A percentile compares a stretch with the other conserved stretches of the same genome.
Conservation (phyloP, 2,888 invertebrate species). For the Anorthoa munda region DNA sequence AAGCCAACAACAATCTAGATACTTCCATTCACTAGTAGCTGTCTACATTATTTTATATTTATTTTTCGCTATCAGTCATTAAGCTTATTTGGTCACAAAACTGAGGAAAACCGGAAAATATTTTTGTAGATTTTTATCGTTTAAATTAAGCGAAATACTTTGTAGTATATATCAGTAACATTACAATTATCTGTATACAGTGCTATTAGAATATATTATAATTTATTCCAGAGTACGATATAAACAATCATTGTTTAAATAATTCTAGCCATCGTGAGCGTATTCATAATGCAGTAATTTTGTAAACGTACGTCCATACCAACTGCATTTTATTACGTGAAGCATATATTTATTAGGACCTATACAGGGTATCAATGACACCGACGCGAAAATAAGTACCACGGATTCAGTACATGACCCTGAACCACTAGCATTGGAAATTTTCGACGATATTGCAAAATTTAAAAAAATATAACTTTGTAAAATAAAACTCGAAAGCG, state of each 20-base stretch:
- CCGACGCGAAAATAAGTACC: no score
- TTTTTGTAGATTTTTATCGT: constrained; percentile 21
- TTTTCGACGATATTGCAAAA: no score
- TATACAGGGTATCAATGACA: no score
- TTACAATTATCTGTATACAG: constrained; percentile 15
- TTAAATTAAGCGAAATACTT: constrained; percentile 25
- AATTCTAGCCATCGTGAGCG: neutral
- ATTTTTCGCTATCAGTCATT: constrained; percentile 38
- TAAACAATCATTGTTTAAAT: constrained; percentile 21
- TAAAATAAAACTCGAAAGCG: no score
- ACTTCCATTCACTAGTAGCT: constrained; percentile 23
- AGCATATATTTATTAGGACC: no score
- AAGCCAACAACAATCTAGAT: constrained; percentile 37
- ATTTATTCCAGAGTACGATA: neutral
- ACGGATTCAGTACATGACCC: no score
- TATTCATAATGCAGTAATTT: no score
- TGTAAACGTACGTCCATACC: no score
- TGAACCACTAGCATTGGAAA: no score
- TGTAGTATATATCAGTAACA: constrained; percentile 2
- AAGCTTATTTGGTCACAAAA: constrained; percentile 48
- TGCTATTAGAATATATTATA: constrained; percentile 30
- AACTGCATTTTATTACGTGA: no score
- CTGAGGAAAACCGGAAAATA: constrained; percentile 35
- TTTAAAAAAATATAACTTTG: no score
- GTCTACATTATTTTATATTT: constrained; percentile 22